A percentile compares a stretch with the other conserved stretches of the same genome.
phyloP scores from a whole-genome alignment of 2,113 vertebrate genomes.

The Ameiurus melas region DNA sequence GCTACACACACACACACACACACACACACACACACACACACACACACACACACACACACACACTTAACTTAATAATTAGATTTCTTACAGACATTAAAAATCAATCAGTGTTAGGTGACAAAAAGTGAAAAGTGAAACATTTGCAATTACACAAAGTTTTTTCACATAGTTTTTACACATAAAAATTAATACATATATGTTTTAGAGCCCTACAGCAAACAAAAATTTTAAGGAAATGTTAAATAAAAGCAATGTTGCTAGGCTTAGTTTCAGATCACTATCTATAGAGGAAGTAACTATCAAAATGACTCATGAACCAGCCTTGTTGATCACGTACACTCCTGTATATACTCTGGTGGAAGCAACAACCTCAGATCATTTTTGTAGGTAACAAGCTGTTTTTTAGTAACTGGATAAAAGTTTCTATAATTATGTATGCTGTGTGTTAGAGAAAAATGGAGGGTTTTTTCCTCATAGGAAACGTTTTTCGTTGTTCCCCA shows the following conservation, averaged over 20 bases:
- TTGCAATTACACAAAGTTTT: neutral
- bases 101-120: neutral
- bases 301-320: neutral
- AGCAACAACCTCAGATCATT: neutral
- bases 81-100: neutral
- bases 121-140: neutral
- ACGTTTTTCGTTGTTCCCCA: neutral
- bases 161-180: neutral
- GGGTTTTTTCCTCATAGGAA: neutral
- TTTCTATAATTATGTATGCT: neutral
- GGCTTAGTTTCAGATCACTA: slow-evolving; percentile 29
- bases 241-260: neutral
- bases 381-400: neutral
- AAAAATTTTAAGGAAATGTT: neutral
- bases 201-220: neutral
- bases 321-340: neutral
- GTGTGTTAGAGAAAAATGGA: neutral
- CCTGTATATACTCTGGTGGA: neutral
- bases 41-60: neutral
- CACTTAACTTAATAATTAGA: neutral
- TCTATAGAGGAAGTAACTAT: slow-evolving; percentile 26
- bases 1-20: neutral
- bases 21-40: too few relatives aligned
- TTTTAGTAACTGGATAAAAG: neutral
- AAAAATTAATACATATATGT: neutral